A percentile compares a stretch with the other conserved stretches of the same genome.
phyloP scores from a whole-genome alignment of 2,797 vertebrate genomes.

The Echeneis naucrates region DNA sequence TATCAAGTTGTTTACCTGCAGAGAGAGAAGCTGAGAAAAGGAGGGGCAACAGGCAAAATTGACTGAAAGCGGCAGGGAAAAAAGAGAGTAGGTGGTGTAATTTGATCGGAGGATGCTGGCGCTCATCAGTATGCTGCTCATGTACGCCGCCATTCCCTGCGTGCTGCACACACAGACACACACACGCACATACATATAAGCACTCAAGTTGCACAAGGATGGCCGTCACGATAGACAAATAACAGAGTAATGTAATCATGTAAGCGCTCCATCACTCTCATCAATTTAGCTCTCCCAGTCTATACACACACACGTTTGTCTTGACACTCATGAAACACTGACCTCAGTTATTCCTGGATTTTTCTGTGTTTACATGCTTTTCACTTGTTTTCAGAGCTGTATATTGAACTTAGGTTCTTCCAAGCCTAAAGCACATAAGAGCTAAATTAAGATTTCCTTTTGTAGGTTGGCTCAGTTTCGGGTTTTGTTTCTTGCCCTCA shows the following conservation, averaged over 20 bases:
- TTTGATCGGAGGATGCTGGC: slow-evolving; percentile 62
- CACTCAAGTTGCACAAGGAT: slow-evolving; percentile 10
- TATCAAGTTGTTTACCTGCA: slow-evolving; percentile 50
- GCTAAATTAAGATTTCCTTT: too few species aligned
- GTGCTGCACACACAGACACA: slow-evolving; percentile 25
- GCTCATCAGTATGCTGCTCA: slow-evolving; percentile 60
- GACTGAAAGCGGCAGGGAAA: slow-evolving; percentile 28
- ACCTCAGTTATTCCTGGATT: neutral
- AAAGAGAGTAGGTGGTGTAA: slow-evolving; percentile 43
- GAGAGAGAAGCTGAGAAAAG: slow-evolving; percentile 21
- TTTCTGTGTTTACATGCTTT: neutral
- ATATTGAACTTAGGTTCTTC: neutral
- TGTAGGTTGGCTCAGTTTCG: too few species aligned
- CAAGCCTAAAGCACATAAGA: too few species aligned
- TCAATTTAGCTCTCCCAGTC: slow-evolving; percentile 20
- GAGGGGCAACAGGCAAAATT: slow-evolving; percentile 29
- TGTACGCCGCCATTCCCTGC: neutral
- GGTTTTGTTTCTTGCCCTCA: slow-evolving; percentile 10
- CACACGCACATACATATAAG: slow-evolving; percentile 26
- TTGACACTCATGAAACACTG: neutral
- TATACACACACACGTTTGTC: neutral
- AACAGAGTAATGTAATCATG: slow-evolving; percentile 53
- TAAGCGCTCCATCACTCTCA: slow-evolving; percentile 51
- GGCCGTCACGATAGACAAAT: slow-evolving; percentile 47
- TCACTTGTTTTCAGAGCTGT: neutral